phyloP scores from a whole-genome alignment of 2,888 invertebrate genomes.

The Leucophenga montana region DNA sequence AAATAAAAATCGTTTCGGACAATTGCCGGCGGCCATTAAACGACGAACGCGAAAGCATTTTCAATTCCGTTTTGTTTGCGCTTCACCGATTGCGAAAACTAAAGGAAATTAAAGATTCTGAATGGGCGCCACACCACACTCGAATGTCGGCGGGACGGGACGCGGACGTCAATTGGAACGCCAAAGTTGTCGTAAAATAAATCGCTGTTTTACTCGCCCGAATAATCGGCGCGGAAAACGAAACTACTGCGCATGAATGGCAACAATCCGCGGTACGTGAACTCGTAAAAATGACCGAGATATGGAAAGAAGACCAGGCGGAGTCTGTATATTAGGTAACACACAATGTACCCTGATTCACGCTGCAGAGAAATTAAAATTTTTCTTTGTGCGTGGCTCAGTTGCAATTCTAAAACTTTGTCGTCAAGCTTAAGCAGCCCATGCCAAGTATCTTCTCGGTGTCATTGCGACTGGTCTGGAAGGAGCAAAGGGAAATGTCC shows the following conservation, averaged over 20 bases:
- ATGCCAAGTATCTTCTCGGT: conserved; percentile 1
- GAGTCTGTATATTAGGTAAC: background rate
- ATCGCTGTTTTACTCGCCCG: conserved; percentile 44
- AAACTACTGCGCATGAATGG: conserved; percentile 1
- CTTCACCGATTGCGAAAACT: conserved; percentile 57
- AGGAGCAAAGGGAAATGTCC: background rate
- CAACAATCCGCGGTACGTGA: conserved; percentile 51
- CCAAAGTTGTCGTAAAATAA: conserved; percentile 44
- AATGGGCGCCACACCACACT: conserved; percentile 49
- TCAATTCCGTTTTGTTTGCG: conserved; percentile 48
- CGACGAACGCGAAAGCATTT: conserved; percentile 41
- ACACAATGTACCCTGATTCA: background rate
- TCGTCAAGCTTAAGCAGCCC: conserved; percentile 38
- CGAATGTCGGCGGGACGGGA: too few species aligned
- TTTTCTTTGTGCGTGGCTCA: background rate
- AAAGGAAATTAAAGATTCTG: conserved; percentile 56
- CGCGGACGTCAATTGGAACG: conserved; percentile 36
- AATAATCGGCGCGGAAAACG: conserved; percentile 10
- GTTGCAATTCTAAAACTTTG: conserved; percentile 35
- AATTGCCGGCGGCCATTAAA: conserved; percentile 49
- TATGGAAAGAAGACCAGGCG: background rate
- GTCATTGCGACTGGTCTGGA: conserved; percentile 34
- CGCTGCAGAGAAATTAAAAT: background rate
- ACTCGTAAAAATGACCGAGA: conserved; percentile 50
- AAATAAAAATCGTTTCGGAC: conserved; percentile 34